Conservation (phyloP, 1,140 invertebrate species). For the Nephila pilipes region DNA sequence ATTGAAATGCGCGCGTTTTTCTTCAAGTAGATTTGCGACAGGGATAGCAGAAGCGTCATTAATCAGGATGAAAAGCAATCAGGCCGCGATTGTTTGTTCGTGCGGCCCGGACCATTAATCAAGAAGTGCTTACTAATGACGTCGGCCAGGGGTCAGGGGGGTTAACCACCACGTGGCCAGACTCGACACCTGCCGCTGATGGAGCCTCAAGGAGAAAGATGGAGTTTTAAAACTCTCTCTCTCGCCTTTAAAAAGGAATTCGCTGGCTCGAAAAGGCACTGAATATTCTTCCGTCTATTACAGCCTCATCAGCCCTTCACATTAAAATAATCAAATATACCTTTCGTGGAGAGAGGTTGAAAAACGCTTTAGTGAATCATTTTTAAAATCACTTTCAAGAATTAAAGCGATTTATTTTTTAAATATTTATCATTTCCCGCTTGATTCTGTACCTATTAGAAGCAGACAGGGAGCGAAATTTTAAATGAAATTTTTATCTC, state of each 20-base stretch:
- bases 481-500: too few relatives aligned
- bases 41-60: slow-evolving; percentile 31
- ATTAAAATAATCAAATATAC: too few relatives aligned
- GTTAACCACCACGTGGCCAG: slow-evolving; percentile 64
- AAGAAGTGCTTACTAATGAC: slow-evolving; percentile 69
- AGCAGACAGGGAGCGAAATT: too few relatives aligned
- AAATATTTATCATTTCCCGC: too few relatives aligned
- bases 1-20: background rate
- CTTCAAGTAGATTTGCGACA: slow-evolving; percentile 7
- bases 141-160: slow-evolving; percentile 56
- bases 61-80: slow-evolving; percentile 65
- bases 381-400: too few relatives aligned
- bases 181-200: slow-evolving; percentile 71
- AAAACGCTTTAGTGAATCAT: too few relatives aligned
- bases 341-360: too few relatives aligned
- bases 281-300: background rate
- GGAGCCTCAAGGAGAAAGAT: slow-evolving; percentile 60
- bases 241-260: background rate
- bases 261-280: background rate
- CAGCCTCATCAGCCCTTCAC: too few relatives aligned
- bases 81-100: slow-evolving; percentile 72
- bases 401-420: too few relatives aligned
- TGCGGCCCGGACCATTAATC: slow-evolving; percentile 64
- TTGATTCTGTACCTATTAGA: too few relatives aligned
- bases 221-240: slow-evolving; percentile 67